Evolutionary conservation across 2,797 vertebrate species (phyloP), one percentile per base, ranked within the genome.

Genomic region (Dallia pectoralis): DNA sequence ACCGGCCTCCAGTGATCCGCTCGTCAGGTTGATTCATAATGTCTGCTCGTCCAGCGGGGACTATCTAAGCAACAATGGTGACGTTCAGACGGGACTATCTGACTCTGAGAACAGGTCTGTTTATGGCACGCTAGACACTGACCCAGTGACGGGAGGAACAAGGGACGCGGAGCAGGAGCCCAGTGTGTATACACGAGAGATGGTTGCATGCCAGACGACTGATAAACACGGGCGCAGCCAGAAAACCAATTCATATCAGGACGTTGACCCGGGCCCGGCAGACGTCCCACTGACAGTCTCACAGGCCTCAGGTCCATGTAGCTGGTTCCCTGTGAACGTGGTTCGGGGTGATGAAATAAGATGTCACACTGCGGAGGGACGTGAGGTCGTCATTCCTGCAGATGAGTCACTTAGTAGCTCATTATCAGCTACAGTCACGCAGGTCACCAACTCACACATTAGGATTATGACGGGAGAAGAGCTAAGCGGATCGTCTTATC

Each of bases 1-100:
- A 69, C 74, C 75, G 67, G 19, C 69, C 70, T 56, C 68, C 7
- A 33, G 15, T 29, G 53, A 81, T 75, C 75, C 76, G 7, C 4
- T 66, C 83, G 82, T 83, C 85, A 65, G 75, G 74, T 79, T 51
- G 77, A 78, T 76, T 77, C 56, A 82, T 85, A 79, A 88, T 69
- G 73, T 72, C 59, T 76, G 74, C 77, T 15, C 73, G 61, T 75
- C 76, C 66, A 79, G 68, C 48, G 22, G 27, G 30, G 48, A n/a
- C 70, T 66, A 80, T 19, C 70, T 77, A 53, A 65, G 75, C 51
- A 74, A 33, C 53, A 78, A 29, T 81, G 77, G 71, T 76, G 76
- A 75, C 85, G 79, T 25, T 5, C 77, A 79, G 74, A 53, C 71
- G 15, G 77, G 88, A 67, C 72, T 76, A 81, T 72, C 82, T 70